Base-by-base conservation (phyloP, 2,888 invertebrate species). In the Chydorus sphaericus region DNA sequence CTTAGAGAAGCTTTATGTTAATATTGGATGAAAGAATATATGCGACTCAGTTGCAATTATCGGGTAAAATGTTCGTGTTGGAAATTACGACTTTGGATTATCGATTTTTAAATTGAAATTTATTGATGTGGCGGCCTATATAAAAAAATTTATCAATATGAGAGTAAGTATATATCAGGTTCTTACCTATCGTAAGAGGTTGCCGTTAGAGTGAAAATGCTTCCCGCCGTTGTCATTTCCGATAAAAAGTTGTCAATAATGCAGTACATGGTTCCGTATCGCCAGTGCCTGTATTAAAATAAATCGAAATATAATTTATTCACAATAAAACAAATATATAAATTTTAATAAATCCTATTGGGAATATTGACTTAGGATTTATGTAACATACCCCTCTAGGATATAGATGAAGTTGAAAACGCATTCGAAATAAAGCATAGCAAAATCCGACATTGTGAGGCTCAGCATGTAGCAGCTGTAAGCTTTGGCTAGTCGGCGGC, bases 401-500 rank as follows among this genome's bases (percentile, higher is more conserved):
- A 44, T 23, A 28, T 44, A 44, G 11, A 23, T 44, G 44, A 52
- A 52, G 33, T 52, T 52, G 37, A 52, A 52, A 20, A 36, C 18
- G 36, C 52, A 28, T 8, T 52, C 36, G 4, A 52, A 36, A n/a
- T 26, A 26, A 23, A 36, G 33, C 52, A 52, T 52, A 3, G 36
- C 20, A 31, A 52, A 52, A 11, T 52, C 52, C 4, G 52, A 33
- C 1, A 36, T 11, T 6, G 33, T 52, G 3, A 52, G 18, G 14
- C 36, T 52, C 18, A 52, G 8, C 52, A 52, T 31, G 37, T 36
- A 52, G 52, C 36, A 52, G 36, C 36, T 52, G 37, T 44, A 28
- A 1, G 44, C 44, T 10, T 44, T 44, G 23, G 44, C 44, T 16
- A 44, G n/a, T 26, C 44, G 44, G 8, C 44, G 44, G 3, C 44